Base-by-base conservation (phyloP, 2,888 invertebrate genomes). In the Polietes domitor region DNA sequence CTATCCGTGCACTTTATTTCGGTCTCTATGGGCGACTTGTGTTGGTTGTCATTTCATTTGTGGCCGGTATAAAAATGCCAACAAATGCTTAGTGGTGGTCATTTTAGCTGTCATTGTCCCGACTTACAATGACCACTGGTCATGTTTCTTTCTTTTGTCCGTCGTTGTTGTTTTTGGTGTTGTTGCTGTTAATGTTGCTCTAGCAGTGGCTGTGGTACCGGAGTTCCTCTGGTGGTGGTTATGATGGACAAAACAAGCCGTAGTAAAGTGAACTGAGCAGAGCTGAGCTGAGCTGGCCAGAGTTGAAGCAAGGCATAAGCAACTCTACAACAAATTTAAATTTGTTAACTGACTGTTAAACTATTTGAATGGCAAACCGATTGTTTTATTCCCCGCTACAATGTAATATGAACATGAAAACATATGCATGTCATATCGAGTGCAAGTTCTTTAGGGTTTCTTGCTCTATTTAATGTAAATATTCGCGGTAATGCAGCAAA, bases 91-190 rank as follows among this genome's bases (percentile, higher is more conserved):
- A 71, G 80, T 78, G 82, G 61, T 80, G 76, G 76, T 61, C 76
- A 84, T 79, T 77, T 80, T 76, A 83, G 76, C 78, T 85, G 84
- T 84, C 84, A 86, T 80, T 79, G 41, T 15, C 21, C 41, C 43
- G 43, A 43, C 21, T 24, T 41, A 24, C 73, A 78, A 80, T 82
- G 82, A 80, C 80, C 84, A 80, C 71, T 79, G 80, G 82, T 77
- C 80, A 78, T 85, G 82, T 84, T 76, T 77, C 77, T 37, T 37
- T 3, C 1, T 9, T 7, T 37, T 82, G 81, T n/a, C n/a, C n/a
- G n/a, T n/a, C n/a, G n/a, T n/a, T n/a, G n/a, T n/a, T n/a, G n/a
- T n/a, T n/a, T n/a, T n/a, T n/a, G n/a, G n/a, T n/a, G 72, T 74
- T 82, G 70, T 77, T 65, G 58, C 32, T 32, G 9, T 32, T 32